Conservation (phyloP, 1,140 invertebrate genomes). For the Colletes gigas region DNA sequence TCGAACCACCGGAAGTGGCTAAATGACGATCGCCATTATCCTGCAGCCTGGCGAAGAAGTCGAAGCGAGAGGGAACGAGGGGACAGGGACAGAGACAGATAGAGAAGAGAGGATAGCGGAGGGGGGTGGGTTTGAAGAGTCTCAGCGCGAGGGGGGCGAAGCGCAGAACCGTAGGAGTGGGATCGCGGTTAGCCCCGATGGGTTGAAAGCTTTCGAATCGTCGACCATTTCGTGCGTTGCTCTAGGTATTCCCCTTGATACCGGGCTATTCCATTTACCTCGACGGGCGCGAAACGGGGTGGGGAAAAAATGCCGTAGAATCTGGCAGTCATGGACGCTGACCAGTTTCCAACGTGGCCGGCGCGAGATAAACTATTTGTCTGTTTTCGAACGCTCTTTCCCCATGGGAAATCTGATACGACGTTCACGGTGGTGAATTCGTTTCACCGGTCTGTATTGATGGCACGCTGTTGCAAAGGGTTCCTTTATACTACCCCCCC, state of each 20-base stretch:
- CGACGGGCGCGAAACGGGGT: not conserved
- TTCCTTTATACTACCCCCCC: too few relatives aligned
- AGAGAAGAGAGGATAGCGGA: not conserved
- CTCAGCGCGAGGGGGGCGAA: conserved; percentile 9
- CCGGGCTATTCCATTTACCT: conserved; percentile 60
- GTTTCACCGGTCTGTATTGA: not conserved
- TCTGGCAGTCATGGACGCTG: conserved; percentile 35
- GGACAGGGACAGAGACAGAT: not conserved
- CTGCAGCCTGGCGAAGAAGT: conserved; percentile 39
- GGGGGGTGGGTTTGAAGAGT: conserved; percentile 18
- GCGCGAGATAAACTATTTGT: conserved; percentile 35
- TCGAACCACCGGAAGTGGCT: conserved; percentile 57
- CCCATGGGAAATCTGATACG: conserved; percentile 26
- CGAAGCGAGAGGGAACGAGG: not conserved
- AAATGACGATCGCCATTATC: conserved; percentile 66
- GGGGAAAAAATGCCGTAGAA: conserved; percentile 38
- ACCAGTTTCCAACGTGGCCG: conserved; percentile 31
- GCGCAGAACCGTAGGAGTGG: conserved; percentile 10
- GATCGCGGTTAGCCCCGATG: conserved; percentile 38
- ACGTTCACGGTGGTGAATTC: not conserved
- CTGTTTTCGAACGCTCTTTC: conserved; percentile 18
- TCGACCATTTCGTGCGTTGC: conserved; percentile 45
- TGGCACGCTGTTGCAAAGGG: too few relatives aligned
- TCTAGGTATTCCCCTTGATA: conserved; percentile 42
- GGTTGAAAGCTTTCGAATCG: conserved; percentile 61